Conservation (phyloP, 2,888 invertebrate species). For the Brachylomia viminalis region DNA sequence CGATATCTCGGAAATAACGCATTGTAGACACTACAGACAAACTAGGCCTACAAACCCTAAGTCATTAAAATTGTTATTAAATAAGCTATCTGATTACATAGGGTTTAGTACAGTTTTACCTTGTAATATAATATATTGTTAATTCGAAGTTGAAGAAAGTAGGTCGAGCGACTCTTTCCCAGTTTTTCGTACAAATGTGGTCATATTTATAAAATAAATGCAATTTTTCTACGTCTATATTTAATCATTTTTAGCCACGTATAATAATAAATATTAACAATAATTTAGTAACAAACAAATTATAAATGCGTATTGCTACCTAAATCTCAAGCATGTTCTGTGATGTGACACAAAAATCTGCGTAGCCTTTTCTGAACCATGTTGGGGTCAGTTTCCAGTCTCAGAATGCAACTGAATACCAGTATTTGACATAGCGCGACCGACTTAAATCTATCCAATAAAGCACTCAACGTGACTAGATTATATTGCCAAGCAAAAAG, state of each 20-base stretch:
- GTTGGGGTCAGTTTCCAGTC: neutral
- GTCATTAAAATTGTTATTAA: no score
- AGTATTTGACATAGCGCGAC: neutral
- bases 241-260: neutral
- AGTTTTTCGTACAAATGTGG: no score
- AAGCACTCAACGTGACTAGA: neutral
- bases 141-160: no score
- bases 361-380: neutral
- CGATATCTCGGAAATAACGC: no score
- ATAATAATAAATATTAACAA: neutral
- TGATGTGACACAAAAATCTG: no score
- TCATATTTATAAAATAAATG: no score
- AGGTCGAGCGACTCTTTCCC: no score
- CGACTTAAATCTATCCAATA: constrained; percentile 3
- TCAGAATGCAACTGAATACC: neutral
- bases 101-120: no score
- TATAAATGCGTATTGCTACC: neutral
- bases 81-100: no score
- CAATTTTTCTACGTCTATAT: neutral
- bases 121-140: no score
- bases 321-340: neutral
- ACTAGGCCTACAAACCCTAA: no score
- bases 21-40: no score
- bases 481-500: neutral
- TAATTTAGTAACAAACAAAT: neutral